Percentiles rank a stretch among this genome's conserved stretches.
Evolutionary conservation across 2,797 vertebrate species (phyloP).

Genomic region (Channa striata): DNA sequence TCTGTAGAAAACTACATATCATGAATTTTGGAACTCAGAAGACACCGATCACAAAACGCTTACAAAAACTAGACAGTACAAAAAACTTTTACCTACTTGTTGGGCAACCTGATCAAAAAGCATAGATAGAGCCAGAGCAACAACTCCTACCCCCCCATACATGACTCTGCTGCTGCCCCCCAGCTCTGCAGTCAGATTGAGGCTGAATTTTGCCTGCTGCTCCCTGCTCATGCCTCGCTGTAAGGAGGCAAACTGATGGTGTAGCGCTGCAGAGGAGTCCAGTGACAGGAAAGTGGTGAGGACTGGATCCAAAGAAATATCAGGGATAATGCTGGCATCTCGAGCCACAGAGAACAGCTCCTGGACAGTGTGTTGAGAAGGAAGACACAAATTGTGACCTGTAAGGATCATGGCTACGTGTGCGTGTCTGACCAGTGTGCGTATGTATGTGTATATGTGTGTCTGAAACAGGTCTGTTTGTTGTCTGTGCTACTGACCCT

Average conservation of each 20-base stretch:
- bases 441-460: slow-evolving; percentile 2
- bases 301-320: slow-evolving; percentile 75
- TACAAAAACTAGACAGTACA: neutral
- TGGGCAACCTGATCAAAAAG: slow-evolving; percentile 74
- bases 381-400: slow-evolving; percentile 63
- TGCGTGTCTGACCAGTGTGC: slow-evolving; percentile 1
- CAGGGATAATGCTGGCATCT: slow-evolving; percentile 66
- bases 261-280: slow-evolving; percentile 71
- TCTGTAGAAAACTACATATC: neutral
- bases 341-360: slow-evolving; percentile 73
- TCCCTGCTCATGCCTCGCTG: slow-evolving; percentile 63
- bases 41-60: neutral
- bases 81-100: slow-evolving; percentile 59
- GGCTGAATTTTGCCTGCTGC: slow-evolving; percentile 54
- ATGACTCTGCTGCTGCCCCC: slow-evolving; percentile 53
- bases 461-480: neutral
- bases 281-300: slow-evolving; percentile 71
- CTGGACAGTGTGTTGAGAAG: slow-evolving; percentile 66
- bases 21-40: neutral
- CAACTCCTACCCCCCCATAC: slow-evolving; percentile 70
- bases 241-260: slow-evolving; percentile 63
- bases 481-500: slow-evolving; percentile 46
- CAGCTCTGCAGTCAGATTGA: slow-evolving; percentile 45
- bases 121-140: slow-evolving; percentile 75
- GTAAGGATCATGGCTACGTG: slow-evolving; percentile 65